Conservation (phyloP, 1,140 invertebrate species). For the Euwallacea similis region DNA sequence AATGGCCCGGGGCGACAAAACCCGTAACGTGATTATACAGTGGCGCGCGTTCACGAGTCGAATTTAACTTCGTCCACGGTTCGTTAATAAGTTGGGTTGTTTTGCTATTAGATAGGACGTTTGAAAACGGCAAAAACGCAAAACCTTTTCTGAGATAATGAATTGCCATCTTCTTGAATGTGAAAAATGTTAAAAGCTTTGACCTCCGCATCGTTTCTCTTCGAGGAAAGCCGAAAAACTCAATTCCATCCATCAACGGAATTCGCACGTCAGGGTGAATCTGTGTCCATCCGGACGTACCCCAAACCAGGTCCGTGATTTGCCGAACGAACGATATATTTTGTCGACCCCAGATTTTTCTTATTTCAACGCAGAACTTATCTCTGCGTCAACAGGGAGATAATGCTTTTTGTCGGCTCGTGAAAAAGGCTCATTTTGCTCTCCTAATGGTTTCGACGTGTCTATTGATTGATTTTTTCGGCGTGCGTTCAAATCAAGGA, state of each 20-base stretch:
- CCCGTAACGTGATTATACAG: slow-evolving; percentile 9
- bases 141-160: too few relatives aligned
- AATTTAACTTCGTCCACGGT: too few relatives aligned
- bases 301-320: slow-evolving; percentile 8
- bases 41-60: not conserved
- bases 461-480: slow-evolving; percentile 24
- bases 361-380: slow-evolving; percentile 13
- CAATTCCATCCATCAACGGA: slow-evolving; percentile 15
- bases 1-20: slow-evolving; percentile 6
- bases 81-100: too few relatives aligned
- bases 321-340: slow-evolving; percentile 7
- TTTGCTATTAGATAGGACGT: too few relatives aligned
- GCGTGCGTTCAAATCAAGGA: too few relatives aligned
- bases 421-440: slow-evolving; percentile 26
- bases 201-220: slow-evolving; percentile 7
- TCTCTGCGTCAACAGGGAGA: slow-evolving; percentile 15
- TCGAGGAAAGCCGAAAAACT: slow-evolving; percentile 3
- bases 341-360: slow-evolving; percentile 23
- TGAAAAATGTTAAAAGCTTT: slow-evolving; percentile 16
- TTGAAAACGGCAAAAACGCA: too few relatives aligned
- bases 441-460: slow-evolving; percentile 25
- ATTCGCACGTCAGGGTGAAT: slow-evolving; percentile 11
- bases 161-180: not conserved
- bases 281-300: not conserved
- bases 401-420: slow-evolving; percentile 19